These are phyloP conservation scores for Melinaea marsaeus DNA, from an alignment of 2,888 invertebrate genomes.

Conservation along the genomic window DNA sequence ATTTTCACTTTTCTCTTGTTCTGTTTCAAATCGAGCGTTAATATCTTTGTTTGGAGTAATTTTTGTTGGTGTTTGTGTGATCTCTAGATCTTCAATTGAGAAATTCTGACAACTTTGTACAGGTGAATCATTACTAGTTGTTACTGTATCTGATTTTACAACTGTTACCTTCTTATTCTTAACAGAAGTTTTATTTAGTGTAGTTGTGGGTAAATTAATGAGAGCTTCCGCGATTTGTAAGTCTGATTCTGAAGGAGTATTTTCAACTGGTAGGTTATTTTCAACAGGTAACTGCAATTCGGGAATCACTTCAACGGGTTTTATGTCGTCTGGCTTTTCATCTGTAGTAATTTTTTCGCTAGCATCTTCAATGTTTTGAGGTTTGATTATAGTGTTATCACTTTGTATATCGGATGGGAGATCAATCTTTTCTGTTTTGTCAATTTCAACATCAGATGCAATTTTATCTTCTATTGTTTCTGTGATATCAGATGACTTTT, in stretches of 20 bases:
- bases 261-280: conserved; percentile 36
- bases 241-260: conserved; percentile 66
- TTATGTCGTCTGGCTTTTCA: conserved; percentile 15
- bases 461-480: conserved; percentile 7
- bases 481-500: conserved; percentile 9
- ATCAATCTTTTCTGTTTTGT: conserved; percentile 5
- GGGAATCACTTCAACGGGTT: conserved; percentile 21
- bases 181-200: conserved; percentile 47
- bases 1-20: conserved; percentile 70
- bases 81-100: conserved; percentile 9
- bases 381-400: not conserved
- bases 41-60: conserved; percentile 36
- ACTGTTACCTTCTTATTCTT: conserved; percentile 38
- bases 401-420: not conserved
- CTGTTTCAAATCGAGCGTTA: conserved; percentile 60
- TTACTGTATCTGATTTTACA: conserved; percentile 5
- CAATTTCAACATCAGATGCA: conserved; percentile 1
- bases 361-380: not conserved
- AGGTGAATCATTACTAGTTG: conserved; percentile 2
- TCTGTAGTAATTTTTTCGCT: not conserved
- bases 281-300: conserved; percentile 17
- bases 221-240: conserved; percentile 72
- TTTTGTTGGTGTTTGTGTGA: conserved; percentile 13
- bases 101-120: conserved; percentile 12
- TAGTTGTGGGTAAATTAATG: conserved; percentile 66